Evolutionary conservation across 2,113 vertebrate genomes (phyloP), one percentile per base, ranked within the genome.

Genomic region (Oncorhynchus tshawytscha): DNA sequence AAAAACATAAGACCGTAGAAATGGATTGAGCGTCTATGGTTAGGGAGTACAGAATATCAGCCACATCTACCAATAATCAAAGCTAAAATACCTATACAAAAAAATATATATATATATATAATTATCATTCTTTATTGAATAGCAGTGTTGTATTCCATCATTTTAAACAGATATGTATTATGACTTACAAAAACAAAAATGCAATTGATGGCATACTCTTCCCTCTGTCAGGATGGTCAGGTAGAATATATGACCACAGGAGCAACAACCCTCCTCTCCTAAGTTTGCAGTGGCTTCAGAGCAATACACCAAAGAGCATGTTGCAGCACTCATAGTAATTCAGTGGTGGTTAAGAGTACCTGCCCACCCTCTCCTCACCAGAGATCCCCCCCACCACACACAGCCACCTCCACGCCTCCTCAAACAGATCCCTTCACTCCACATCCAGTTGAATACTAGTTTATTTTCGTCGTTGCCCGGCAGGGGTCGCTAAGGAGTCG

Each of bases 321-420:
- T 80, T 75, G 78, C 84, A 76, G 82, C 82, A 57, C 85, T 94
- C 92, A 90, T 93, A 92, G 89, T 88, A 85, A 84, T 81, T 79
- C 80, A 24, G 48, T 78, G 82, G 85, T 87, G 85, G 83, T 88
- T 84, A 78, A 74, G 67, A 85, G 59, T 22, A 78, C 82, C 51
- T 48, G 86, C 87, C 86, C 78, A 75, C 68, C 34, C 84, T 83
- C 76, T 82, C 59, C 59, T 24, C 67, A 34, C 70, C 77, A 81
- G 70, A 45, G 82, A 79, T 0, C 7, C 25, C 29, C 9, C 1
- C 78, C 84, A 85, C 84, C 11, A 57, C 54, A 69, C 60, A 49
- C 67, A 39, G 12, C 70, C 62, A 25, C 45, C 82, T 84, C 75
- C 82, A 88, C 72, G 84, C 70, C 29, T 60, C n/a, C 45, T 39